phyloP scores from a whole-genome alignment of 2,888 invertebrate species.

The Lasius fuliginosus region DNA sequence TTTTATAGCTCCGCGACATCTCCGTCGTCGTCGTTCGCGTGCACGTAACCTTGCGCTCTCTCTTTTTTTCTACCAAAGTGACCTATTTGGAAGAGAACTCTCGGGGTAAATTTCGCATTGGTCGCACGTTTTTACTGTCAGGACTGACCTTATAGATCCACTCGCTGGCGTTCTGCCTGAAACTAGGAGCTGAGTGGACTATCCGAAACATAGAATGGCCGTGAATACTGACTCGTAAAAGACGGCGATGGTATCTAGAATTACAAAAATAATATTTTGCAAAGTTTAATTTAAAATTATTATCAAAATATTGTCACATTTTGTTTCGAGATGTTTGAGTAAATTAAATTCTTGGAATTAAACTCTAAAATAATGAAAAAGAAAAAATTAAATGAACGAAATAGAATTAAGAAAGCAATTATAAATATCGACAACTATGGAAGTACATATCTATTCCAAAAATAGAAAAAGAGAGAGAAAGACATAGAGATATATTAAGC shows the following conservation, averaged over 20 bases:
- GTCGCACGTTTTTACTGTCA: slow-evolving; percentile 73
- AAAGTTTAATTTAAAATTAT: neutral
- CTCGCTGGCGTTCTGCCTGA: slow-evolving; percentile 81
- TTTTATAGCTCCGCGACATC: slow-evolving; percentile 69
- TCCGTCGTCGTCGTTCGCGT: slow-evolving; percentile 43
- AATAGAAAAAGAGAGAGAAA: neutral
- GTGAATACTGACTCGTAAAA: slow-evolving; percentile 71
- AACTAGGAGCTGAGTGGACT: slow-evolving; percentile 80
- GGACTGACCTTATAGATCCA: slow-evolving; percentile 84
- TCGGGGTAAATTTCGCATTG: slow-evolving; percentile 73
- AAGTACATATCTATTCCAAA: slow-evolving; percentile 6
- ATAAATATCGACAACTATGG: neutral
- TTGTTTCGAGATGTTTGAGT: neutral
- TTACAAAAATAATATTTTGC: neutral
- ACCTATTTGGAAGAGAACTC: slow-evolving; percentile 77
- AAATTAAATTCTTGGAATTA: neutral
- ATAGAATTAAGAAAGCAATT: slow-evolving; percentile 2
- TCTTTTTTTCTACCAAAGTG: slow-evolving; percentile 59
- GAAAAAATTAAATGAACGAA: slow-evolving; percentile 2
- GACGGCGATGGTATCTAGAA: slow-evolving; percentile 62
- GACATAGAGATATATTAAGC: neutral
- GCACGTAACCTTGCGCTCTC: slow-evolving; percentile 53
- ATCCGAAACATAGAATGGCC: slow-evolving; percentile 84
- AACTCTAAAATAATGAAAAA: neutral
- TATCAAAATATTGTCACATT: neutral